Base-by-base conservation (phyloP, 2,113 vertebrate genomes). In the Clarias batrachus region DNA sequence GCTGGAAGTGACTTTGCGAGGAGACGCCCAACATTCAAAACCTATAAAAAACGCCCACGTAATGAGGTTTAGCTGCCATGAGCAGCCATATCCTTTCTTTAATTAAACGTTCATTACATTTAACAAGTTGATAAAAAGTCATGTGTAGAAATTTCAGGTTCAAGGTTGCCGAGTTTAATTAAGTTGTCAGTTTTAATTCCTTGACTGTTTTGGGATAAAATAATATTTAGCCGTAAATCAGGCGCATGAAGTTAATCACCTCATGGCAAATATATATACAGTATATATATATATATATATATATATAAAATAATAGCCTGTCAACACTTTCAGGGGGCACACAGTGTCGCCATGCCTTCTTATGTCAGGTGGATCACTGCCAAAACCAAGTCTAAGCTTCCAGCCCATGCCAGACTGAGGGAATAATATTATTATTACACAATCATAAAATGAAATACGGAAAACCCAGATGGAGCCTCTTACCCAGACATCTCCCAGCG, bases 401-500 rank as follows among this genome's bases (percentile, higher is more conserved):
- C 30, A 60, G 54, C 54, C n/a, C 60, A 66, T 84, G 88, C 33
- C 89, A 85, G 84, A 63, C 76, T 54, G 33, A 71, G 63, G 83
- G 82, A 86, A 89, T 59, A 87, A 71, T 73, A 84, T 70, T 83
- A 90, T 86, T 87, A 82, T 66, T 87, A 77, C 71, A 87, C 77
- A 90, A 93, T 85, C 85, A 80, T 90, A 83, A 90, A 88, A 91
- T 86, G 86, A 91, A 91, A 89, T 81, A 82, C 87, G 89, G 90
- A 90, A 91, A 92, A 90, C 81, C 88, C 88, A 89, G 33, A 80
- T 74, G 84, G 81, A 80, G 48, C 57, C 89, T 85, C 96, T 97
- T 94, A 98, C 97, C 97, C 93, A 95, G 86, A 89, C 97, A 98
- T 94, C 92, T 94, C 76, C 96, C 96, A 0, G 92, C 92, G 77